Percentiles rank a stretch among this genome's conserved stretches.
Conservation (phyloP, 2,888 invertebrate genomes). For the Eucera pruinosa region DNA sequence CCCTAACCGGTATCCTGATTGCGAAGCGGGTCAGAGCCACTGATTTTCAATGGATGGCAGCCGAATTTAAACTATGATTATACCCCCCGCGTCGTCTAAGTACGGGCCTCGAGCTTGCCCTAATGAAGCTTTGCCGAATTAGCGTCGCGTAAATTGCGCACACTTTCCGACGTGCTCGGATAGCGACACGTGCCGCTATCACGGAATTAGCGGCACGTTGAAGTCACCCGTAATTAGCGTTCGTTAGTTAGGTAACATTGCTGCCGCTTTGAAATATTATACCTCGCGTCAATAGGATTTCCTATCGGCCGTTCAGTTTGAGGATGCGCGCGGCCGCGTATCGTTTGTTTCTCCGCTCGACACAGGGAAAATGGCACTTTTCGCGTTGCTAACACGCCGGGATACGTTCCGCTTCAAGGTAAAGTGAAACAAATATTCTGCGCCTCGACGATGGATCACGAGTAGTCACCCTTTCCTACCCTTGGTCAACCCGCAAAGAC, state of each 20-base stretch:
- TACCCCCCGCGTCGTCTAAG: constrained; percentile 79
- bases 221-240: constrained; percentile 41
- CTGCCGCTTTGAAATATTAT: not conserved
- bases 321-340: not conserved
- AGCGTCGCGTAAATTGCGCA: constrained; percentile 81
- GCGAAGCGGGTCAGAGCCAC: constrained; percentile 82
- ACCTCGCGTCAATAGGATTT: not conserved
- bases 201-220: constrained; percentile 36
- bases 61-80: constrained; percentile 85
- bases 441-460: no score
- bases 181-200: constrained; percentile 55
- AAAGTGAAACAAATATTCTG: constrained; percentile 6
- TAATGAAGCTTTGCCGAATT: constrained; percentile 84
- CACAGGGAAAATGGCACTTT: not conserved
- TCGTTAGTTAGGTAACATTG: constrained; percentile 13
- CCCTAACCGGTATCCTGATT: constrained; percentile 79
- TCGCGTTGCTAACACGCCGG: not conserved
- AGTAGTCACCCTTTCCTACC: constrained; percentile 9
- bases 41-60: constrained; percentile 84
- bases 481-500: not conserved
- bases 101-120: constrained; percentile 81
- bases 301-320: not conserved
- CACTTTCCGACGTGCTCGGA: constrained; percentile 66
- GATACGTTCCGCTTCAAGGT: not conserved
- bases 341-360: not conserved